phyloP scores from a whole-genome alignment of 2,888 invertebrate genomes.

The Machimus atricapillus region DNA sequence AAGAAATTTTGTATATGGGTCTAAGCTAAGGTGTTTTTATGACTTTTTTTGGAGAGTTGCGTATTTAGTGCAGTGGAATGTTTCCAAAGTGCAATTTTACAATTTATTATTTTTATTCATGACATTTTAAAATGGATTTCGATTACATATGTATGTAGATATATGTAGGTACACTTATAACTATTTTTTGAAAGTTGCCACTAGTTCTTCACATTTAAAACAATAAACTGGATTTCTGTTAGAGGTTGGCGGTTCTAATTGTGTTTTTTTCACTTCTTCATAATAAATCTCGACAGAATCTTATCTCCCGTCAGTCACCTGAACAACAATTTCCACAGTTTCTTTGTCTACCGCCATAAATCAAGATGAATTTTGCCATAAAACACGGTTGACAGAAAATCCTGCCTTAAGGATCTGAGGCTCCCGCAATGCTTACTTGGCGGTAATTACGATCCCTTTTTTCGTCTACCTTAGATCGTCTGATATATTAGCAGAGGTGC shows the following conservation, averaged over 20 bases:
- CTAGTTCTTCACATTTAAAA: neutral
- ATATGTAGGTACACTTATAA: too few species aligned
- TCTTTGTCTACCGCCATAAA: constrained; percentile 39
- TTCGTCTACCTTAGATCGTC: neutral
- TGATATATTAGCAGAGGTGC: neutral
- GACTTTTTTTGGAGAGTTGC: too few species aligned
- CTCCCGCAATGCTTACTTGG: neutral
- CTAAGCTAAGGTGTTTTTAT: too few species aligned
- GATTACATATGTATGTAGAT: too few species aligned
- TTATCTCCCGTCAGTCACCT: constrained; percentile 35
- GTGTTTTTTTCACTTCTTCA: neutral
- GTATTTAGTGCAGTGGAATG: too few species aligned
- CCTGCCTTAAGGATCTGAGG: neutral
- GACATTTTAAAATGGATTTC: too few species aligned
- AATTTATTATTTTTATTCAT: too few species aligned
- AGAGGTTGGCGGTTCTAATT: neutral
- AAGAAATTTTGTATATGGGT: too few species aligned
- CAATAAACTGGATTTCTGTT: neutral
- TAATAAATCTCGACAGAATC: neutral
- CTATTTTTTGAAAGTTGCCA: too few species aligned
- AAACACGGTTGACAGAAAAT: constrained; percentile 27
- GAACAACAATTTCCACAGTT: constrained; percentile 43
- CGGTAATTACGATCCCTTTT: constrained; percentile 2
- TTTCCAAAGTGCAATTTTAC: too few species aligned
- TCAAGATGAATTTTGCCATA: constrained; percentile 41